Base-by-base conservation (phyloP, 2,797 vertebrate species). In the Odontamblyopus lacepedii region DNA sequence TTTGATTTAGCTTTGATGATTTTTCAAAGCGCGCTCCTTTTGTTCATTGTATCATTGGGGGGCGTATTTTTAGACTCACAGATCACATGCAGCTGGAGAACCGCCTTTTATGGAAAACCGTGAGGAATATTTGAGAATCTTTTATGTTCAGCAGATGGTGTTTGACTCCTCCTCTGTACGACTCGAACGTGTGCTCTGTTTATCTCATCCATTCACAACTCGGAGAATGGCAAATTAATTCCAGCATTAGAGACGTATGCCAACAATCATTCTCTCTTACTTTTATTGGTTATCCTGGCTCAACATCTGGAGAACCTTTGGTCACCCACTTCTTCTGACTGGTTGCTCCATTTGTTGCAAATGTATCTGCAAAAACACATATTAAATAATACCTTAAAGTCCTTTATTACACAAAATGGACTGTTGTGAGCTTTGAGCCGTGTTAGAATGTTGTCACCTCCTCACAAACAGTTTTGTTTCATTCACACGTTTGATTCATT, bases 1-100 rank as follows among this genome's bases (percentile, higher is more conserved):
- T 55, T 61, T 83, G 84, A 44, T 60, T 74, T 69, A 74, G 38
- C 78, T 89, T 88, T 89, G 78, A 80, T 85, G 83, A 78, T 72
- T 79, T 60, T 83, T 61, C 63, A 81, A 81, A 78, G 74, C 59
- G 63, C 65, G 81, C 48, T 76, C 63, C 60, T 55, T 62, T 73
- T 80, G 67, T 83, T 89, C 59, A 32, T 76, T 63, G 38, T 48
- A 76, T 77, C 81, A 78, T 81, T 57, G 67, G 77, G 83, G 78
- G 75, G 73, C 62, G 83, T 82, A 70, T 77, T 73, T 82, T 82
- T 51, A 71, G 69, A 76, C 82, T 64, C 53, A 51, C 35, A 13
- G 75, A 68, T 79, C 66, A 72, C 74, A 78, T 84, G 74, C 65
- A 67, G 48, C 65, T 29, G 29, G 16, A 51, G 50, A 18, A 18